phyloP scores from a whole-genome alignment of 2,113 vertebrate species.

The human region GRCh38 chr6:157037001-157037500 shows the following conservation, averaged over 20 bases:
- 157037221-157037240: neutral
- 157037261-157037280: neutral
- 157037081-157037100: neutral
- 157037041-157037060: slow-evolving; percentile 15
- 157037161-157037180: neutral
- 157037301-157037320: neutral
- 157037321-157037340: neutral
- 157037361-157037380: neutral
- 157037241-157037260: neutral
- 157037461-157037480: neutral
- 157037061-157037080: neutral
- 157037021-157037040: neutral
- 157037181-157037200: neutral
- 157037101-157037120: neutral
- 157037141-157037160: neutral
- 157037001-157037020: slow-evolving; percentile 23
- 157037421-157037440: accelerated
- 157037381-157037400: neutral
- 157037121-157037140: slow-evolving; percentile 45
- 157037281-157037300: neutral
- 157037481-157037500: neutral
- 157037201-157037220: neutral
- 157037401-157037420: neutral
- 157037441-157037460: neutral
- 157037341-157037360: neutral